Percentiles rank a stretch among this genome's conserved stretches.
phyloP scores from a whole-genome alignment of 2,888 invertebrate genomes.

The Morinoia aosen region DNA sequence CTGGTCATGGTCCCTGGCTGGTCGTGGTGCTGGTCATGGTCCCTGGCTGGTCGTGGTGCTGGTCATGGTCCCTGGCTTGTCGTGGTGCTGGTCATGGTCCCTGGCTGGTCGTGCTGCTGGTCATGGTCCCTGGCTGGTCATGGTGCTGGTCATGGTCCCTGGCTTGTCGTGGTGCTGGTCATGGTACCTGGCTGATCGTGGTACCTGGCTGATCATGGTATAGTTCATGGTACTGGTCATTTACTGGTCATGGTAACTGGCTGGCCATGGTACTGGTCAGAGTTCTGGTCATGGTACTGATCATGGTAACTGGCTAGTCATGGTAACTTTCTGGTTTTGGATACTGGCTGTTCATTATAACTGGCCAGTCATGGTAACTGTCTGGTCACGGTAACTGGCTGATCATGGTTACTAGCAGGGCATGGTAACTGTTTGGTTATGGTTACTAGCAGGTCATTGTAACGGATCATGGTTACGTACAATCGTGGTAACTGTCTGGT shows the following conservation, averaged over 20 bases:
- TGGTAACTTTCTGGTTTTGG: not conserved
- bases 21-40: not conserved
- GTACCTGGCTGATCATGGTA: not conserved
- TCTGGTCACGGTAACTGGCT: too few relatives aligned
- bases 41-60: not conserved
- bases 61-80: not conserved
- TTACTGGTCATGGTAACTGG: not conserved
- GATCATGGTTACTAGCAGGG: not conserved
- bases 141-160: not conserved
- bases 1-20: not conserved
- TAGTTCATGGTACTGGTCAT: not conserved
- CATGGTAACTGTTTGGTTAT: not conserved
- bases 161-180: not conserved
- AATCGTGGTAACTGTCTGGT: too few relatives aligned
- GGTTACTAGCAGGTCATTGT: not conserved
- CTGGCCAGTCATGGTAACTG: too few relatives aligned
- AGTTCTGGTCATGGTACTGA: not conserved
- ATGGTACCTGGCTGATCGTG: not conserved
- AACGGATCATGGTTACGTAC: too few relatives aligned
- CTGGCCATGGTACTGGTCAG: too few relatives aligned
- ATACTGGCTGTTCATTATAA: not conserved
- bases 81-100: too few relatives aligned
- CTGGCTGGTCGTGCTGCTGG: not conserved
- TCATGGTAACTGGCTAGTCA: too few relatives aligned
- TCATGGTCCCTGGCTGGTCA: too few relatives aligned